Percentiles rank a stretch among this genome's conserved stretches.
phyloP scores from a whole-genome alignment of 2,113 vertebrate species.

The Carettochelys insculpta region DNA sequence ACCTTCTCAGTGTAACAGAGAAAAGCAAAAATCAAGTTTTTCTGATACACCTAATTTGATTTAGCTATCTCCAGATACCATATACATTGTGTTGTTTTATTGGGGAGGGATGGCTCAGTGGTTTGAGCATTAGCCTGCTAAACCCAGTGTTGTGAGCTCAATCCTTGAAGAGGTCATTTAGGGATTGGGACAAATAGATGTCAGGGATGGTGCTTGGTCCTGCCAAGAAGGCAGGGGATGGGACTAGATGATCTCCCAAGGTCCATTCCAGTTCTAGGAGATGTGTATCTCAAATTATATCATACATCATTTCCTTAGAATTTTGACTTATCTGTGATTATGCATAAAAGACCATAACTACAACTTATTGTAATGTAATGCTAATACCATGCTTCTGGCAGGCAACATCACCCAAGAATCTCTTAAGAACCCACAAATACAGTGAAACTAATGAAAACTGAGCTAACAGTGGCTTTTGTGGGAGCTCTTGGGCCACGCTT shows the following conservation, averaged over 20 bases:
- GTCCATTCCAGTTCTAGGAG: too few relatives aligned
- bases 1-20: background rate
- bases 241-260: too few relatives aligned
- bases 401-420: background rate
- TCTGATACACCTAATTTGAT: background rate
- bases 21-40: background rate
- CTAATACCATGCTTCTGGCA: background rate
- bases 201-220: too few relatives aligned
- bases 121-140: too few relatives aligned
- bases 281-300: too few relatives aligned
- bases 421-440: background rate
- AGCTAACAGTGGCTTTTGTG: background rate
- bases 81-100: background rate
- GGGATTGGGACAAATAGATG: too few relatives aligned
- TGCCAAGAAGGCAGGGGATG: too few relatives aligned
- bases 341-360: constrained; percentile 29
- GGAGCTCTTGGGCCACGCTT: background rate
- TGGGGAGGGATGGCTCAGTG: too few relatives aligned
- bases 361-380: constrained; percentile 8
- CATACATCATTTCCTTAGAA: constrained; percentile 43
- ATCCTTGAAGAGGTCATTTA: too few relatives aligned
- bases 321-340: background rate
- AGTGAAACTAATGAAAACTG: background rate
- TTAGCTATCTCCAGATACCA: constrained; percentile 21
- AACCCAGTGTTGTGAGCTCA: too few relatives aligned